Base-by-base conservation (phyloP, 2,888 invertebrate genomes). In the Euphydryas editha region DNA sequence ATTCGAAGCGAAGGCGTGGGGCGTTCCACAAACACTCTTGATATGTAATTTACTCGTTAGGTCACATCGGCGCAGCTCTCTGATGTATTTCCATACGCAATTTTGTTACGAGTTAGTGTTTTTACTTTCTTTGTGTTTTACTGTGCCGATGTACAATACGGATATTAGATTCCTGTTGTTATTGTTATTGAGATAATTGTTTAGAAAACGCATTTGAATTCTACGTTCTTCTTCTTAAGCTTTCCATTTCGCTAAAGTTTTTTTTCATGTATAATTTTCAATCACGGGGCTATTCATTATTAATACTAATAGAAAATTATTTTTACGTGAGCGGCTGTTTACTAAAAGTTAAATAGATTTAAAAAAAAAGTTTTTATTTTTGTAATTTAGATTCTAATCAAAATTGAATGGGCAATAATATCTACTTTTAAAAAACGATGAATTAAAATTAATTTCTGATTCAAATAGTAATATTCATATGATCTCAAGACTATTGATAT, bases 21-120 rank as follows among this genome's bases (percentile, higher is more conserved):
- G 84, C 83, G 82, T 81, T 67, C 79, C 76, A 81, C 84, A 85
- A 87, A 86, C 85, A 86, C 86, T 86, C 79, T 76, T 81, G 80
- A 80, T 78, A 74, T 85, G 86, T 85, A 85, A 87, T 87, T 86
- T 87, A 83, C 85, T 86, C 81, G 84, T 84, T 85, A 85, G 81
- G 80, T 82, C 79, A 80, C 62, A 64, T 62, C 62, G 55, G 39
- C 57, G 60, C 24, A 60, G 47, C 59, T 66, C 59, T 66, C 59
- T 59, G 67, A 58, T 67, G 62, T 59, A 60, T 60, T 64, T 59
- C 62, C 62, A 15, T 37, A 47, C 36, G 62, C 56, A 56, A 62
- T 49, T 61, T 54, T 44, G 51, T 61, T 51, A 51, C 51, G 18
- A 24, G 24, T 24, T 24, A 51, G 21, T 15, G 51, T 51, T 51